Base-by-base conservation (phyloP, 2,113 vertebrate species). In the Leucopsar rothschildi region DNA sequence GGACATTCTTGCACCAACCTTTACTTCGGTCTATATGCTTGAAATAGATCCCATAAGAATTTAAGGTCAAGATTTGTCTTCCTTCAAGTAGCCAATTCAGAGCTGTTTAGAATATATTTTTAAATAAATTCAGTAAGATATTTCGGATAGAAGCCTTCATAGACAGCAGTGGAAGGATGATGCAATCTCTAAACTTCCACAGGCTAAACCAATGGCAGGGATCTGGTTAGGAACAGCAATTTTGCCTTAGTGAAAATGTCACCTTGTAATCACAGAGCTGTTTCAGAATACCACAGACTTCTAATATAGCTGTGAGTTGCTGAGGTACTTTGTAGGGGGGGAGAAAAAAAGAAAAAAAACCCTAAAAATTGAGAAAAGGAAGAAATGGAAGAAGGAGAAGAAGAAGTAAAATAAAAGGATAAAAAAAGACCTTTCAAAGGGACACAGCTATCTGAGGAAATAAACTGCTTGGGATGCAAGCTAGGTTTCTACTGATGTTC, bases 161-260 rank as follows among this genome's bases (percentile, higher is more conserved):
- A 55, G 47, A 70, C 12, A 92, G 52, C 20, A 78, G 60, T 57
- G 55, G 69, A 53, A 95, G 52, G 40, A 92, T 83, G 33, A 88
- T 75, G 47, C 37, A 92, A 60, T 39, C 45, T 94, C 55, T 77
- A 65, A 80, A 93, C 14, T 92, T 93, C 47, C 70, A 90, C 16
- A 68, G 50, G 28, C 21, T 59, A 5, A 64, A 82, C 80, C 80
- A 78, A 9, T 71, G 83, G 57, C 66, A 90, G 37, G 25, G 39
- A 86, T 83, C 55, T 50, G 71, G 14, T 33, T 56, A 86, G 52
- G 56, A 81, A 60, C 31, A 88, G 31, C 20, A 75, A 59, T 86
- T 90, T 81, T 70, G 55, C 33, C 42, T 52, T 15, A 77, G 42
- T 63, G 42, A 92, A 92, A 93, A 63, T 49, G 27, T 59, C 82